These are phyloP conservation scores for Sphinx pinastri DNA, from an alignment of 2,888 invertebrate species.

Conservation along the genomic window DNA sequence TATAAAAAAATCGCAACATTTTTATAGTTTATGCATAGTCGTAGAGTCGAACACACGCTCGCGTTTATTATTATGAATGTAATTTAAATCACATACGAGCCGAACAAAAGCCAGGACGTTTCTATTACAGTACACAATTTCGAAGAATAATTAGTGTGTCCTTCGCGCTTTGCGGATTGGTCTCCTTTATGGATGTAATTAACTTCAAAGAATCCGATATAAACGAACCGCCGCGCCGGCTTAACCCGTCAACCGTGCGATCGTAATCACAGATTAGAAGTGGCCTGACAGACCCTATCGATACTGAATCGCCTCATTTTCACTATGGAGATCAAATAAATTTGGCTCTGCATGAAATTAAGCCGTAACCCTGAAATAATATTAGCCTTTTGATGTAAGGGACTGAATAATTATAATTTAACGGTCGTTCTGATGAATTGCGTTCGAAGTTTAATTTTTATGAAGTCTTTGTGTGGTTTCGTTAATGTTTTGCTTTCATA, in stretches of 20 bases:
- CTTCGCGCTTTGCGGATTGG: slow-evolving; percentile 30
- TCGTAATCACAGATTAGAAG: slow-evolving; percentile 40
- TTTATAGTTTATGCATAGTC: background rate
- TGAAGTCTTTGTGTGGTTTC: background rate
- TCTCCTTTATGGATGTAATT: slow-evolving; percentile 47
- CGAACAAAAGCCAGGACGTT: background rate
- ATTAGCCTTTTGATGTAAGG: slow-evolving; percentile 11
- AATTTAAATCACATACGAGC: too few species aligned
- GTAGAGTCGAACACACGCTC: background rate
- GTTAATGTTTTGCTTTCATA: background rate
- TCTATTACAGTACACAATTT: background rate
- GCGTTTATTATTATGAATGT: background rate
- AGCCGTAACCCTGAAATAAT: slow-evolving; percentile 21
- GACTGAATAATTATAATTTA: slow-evolving; percentile 21
- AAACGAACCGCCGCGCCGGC: slow-evolving; percentile 41
- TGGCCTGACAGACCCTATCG: slow-evolving; percentile 38
- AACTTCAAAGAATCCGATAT: slow-evolving; percentile 52
- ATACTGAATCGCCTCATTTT: slow-evolving; percentile 30
- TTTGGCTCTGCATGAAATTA: slow-evolving; percentile 16
- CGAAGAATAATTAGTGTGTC: slow-evolving; percentile 17
- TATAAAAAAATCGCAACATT: background rate
- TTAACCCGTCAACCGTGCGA: slow-evolving; percentile 47
- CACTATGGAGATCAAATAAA: slow-evolving; percentile 25
- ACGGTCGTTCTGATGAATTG: background rate
- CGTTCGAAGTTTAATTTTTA: background rate